Percentiles rank a stretch among this genome's conserved stretches.
Conservation (phyloP, 2,888 invertebrate species). For the Phyllotreta cruciferae region DNA sequence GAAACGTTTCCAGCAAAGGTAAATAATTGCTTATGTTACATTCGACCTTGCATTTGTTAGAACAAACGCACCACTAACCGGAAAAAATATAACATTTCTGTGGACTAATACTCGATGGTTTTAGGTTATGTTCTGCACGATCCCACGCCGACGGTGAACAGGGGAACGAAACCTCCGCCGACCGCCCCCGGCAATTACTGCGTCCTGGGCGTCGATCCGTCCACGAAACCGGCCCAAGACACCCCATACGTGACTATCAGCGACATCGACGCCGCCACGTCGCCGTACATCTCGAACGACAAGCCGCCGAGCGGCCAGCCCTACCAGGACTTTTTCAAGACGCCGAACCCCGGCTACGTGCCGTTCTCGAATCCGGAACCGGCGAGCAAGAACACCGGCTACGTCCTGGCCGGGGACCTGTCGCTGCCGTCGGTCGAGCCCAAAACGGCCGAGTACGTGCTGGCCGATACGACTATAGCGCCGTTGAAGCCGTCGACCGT, state of each 20-base stretch:
- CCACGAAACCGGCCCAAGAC: conserved; percentile 37
- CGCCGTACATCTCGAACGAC: conserved; percentile 43
- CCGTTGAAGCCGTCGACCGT: conserved; percentile 19
- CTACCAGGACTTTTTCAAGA: conserved; percentile 47
- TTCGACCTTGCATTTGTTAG: conserved; percentile 1
- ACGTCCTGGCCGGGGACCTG: conserved; percentile 50
- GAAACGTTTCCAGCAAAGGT: conserved; percentile 46
- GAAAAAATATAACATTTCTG: too few species aligned
- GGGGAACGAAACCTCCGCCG: conserved; percentile 28
- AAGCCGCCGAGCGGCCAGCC: conserved; percentile 37
- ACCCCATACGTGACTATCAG: conserved; percentile 45
- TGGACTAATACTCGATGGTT: conserved; percentile 3
- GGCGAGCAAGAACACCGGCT: conserved; percentile 43
- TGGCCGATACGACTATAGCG: conserved; percentile 4
- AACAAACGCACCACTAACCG: too few species aligned
- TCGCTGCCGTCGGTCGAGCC: conserved; percentile 10
- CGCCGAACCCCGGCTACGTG: conserved; percentile 50
- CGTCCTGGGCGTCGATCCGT: conserved; percentile 49
- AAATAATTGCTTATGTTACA: conserved; percentile 14
- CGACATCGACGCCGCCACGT: conserved; percentile 35
- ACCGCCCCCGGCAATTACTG: conserved; percentile 48
- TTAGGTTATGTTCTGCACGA: conserved; percentile 36
- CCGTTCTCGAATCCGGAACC: conserved; percentile 43
- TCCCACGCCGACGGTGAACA: conserved; percentile 29
- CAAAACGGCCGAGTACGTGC: neutral